A percentile compares a stretch with the other conserved stretches of the same genome.
Conservation (phyloP, 2,113 vertebrate genomes). For the Podarcis muralis region DNA sequence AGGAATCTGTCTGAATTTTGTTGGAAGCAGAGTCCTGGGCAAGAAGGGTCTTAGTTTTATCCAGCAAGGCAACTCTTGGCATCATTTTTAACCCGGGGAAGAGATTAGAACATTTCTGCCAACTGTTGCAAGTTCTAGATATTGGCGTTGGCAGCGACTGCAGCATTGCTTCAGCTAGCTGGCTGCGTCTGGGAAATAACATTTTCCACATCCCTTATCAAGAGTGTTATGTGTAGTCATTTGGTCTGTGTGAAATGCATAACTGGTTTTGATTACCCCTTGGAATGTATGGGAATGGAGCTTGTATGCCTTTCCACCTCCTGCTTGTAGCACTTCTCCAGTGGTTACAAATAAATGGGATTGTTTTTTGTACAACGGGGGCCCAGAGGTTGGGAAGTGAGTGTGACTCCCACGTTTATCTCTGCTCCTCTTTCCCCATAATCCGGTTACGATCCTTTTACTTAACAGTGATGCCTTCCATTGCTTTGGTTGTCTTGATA, state of each 20-base stretch:
- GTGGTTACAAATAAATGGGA: background rate
- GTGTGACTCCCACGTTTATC: background rate
- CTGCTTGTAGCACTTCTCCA: background rate
- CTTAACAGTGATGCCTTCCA: background rate
- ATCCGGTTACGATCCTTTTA: background rate
- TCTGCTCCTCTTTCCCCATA: background rate
- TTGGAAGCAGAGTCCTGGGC: background rate
- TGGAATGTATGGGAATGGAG: constrained; percentile 16
- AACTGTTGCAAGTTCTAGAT: constrained; percentile 2
- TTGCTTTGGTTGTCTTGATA: background rate
- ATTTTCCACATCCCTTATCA: constrained; percentile 19
- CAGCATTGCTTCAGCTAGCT: background rate
- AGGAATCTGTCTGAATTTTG: background rate
- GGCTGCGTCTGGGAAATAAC: constrained; percentile 1
- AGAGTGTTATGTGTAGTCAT: background rate
- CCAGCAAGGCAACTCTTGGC: background rate
- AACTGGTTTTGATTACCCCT: background rate
- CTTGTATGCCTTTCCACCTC: background rate
- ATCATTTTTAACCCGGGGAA: background rate
- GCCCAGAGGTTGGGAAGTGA: background rate
- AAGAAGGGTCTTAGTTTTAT: background rate
- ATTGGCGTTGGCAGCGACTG: background rate
- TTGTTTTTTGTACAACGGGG: background rate
- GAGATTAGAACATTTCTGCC: background rate
- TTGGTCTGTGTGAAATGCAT: constrained; percentile 5